Conservation (phyloP, 2,888 invertebrate genomes). For the Hetaerina titia region DNA sequence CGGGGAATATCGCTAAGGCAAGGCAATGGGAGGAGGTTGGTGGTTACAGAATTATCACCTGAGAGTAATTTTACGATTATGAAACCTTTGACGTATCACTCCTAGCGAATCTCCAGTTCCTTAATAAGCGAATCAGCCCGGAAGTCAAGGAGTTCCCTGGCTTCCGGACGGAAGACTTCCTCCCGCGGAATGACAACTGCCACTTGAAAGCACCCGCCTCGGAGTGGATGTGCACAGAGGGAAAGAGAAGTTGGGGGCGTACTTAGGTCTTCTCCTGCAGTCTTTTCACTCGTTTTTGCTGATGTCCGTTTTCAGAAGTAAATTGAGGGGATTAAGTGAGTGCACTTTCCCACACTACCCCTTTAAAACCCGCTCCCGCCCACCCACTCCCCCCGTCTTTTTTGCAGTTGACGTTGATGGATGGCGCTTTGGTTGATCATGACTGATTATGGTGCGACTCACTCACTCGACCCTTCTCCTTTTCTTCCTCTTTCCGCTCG, state of each 20-base stretch:
- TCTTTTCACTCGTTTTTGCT: neutral
- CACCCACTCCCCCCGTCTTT: neutral
- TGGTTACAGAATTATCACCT: neutral
- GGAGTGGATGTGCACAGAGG: too few species aligned
- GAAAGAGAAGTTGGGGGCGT: neutral
- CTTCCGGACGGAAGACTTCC: neutral
- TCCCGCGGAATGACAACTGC: too few species aligned
- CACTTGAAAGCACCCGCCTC: too few species aligned
- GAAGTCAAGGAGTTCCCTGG: neutral
- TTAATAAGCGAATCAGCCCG: neutral
- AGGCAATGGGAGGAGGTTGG: neutral
- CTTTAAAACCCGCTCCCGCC: constrained; percentile 48
- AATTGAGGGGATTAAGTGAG: constrained; percentile 64
- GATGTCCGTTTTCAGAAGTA: constrained; percentile 62
- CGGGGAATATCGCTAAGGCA: neutral
- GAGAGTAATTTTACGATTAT: neutral
- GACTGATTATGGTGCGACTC: constrained; percentile 49
- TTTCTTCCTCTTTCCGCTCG: neutral
- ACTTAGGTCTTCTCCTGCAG: neutral
- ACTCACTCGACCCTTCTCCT: neutral
- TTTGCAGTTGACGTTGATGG: constrained; percentile 57
- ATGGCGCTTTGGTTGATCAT: constrained; percentile 61
- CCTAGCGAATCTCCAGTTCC: neutral
- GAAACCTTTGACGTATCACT: neutral
- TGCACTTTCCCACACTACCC: constrained; percentile 57